Base-by-base conservation (phyloP, 2,113 vertebrate species). In the Sterna hirundo region DNA sequence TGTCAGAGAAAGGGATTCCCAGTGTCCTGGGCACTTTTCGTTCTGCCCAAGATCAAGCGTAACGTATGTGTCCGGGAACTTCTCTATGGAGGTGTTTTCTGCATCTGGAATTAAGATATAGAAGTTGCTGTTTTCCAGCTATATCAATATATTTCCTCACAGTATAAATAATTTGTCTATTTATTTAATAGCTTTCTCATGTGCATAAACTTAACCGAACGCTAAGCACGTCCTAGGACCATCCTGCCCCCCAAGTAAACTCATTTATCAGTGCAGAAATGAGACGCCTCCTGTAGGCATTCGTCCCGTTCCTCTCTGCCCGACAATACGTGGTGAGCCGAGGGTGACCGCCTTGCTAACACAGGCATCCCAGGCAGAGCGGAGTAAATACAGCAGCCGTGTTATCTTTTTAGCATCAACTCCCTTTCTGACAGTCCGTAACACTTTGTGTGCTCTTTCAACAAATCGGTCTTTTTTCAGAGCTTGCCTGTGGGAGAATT, bases 361-460 rank as follows among this genome's bases (percentile, higher is more conserved):
- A 65, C 15, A 47, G 47, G n/a, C 81, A 29, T 18, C 13, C 88
- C 46, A 75, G 60, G 46, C 68, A 86, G 42, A 78, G n/a, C 1
- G 5, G 15, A 81, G 34, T 82, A 60, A 71, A 49, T 62, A 66
- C 0, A 74, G 15, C 32, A 3, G 4, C 42, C 0, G 0, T 51
- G 7, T 18, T 70, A 3, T 16, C 54, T 71, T 71, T 82, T 71
- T 68, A 61, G 15, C 57, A 40, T 71, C n/a, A 32, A 3, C 64
- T 70, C 25, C 25, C 61, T 51, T 88, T 84, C 55, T 82, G 69
- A 46, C 7, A n/a, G 40, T n/a, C 44, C 54, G 2, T 61, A 62
- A 54, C 51, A 68, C 9, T 70, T 88, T 19, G 22, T 51, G 13
- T 42, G 38, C 0, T 3, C 42, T 54, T 94, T 74, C 38, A 86